phyloP scores from a whole-genome alignment of 2,113 vertebrate species.

The Numida meleagris region DNA sequence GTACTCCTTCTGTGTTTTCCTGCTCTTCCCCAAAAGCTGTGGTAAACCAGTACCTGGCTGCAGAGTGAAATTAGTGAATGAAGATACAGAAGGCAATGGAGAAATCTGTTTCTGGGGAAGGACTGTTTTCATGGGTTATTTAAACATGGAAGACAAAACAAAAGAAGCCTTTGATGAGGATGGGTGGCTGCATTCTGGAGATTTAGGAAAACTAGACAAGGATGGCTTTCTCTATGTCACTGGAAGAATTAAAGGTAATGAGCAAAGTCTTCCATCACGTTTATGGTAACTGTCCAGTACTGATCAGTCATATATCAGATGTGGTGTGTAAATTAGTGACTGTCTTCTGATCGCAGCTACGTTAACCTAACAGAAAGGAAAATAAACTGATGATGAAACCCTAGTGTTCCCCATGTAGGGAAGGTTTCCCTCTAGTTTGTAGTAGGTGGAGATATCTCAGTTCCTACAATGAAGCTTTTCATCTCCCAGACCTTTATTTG shows the following conservation, averaged over 20 bases:
- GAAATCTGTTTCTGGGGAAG: slow-evolving; percentile 92
- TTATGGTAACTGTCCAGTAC: neutral
- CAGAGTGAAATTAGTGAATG: slow-evolving; percentile 79
- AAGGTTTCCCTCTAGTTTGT: neutral
- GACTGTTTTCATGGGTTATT: slow-evolving; percentile 91
- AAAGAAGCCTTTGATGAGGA: slow-evolving; percentile 84
- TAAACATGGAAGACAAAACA: slow-evolving; percentile 89
- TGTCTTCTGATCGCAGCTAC: neutral
- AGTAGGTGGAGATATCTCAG: neutral
- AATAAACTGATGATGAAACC: neutral
- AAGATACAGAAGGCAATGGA: slow-evolving; percentile 80
- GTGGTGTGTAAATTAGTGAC: neutral
- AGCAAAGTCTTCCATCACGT: neutral
- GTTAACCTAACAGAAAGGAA: neutral
- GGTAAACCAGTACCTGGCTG: slow-evolving; percentile 86
- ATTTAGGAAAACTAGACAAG: slow-evolving; percentile 81
- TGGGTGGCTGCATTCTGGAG: slow-evolving; percentile 89
- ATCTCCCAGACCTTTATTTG: neutral
- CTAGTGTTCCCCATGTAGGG: neutral
- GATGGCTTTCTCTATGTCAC: slow-evolving; percentile 90
- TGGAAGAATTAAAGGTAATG: slow-evolving; percentile 88
- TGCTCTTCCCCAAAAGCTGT: slow-evolving; percentile 71
- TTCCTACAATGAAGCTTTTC: neutral
- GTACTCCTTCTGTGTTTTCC: neutral
- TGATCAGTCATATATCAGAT: neutral